phyloP scores from a whole-genome alignment of 2,113 vertebrate species.

The Eretmochelys imbricata region DNA sequence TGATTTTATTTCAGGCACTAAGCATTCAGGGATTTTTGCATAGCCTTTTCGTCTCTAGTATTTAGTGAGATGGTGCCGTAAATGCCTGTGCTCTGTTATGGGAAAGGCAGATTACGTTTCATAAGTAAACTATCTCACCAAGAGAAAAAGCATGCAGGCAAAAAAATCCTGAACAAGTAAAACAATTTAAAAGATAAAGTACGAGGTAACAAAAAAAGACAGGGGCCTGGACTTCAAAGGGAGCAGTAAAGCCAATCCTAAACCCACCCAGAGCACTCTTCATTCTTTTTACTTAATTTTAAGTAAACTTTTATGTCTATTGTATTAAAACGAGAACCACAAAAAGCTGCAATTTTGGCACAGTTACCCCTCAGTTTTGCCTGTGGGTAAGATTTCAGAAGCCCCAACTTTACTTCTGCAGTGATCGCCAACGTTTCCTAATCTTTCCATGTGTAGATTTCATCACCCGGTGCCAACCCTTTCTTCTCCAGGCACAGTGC shows the following conservation, averaged over 20 bases:
- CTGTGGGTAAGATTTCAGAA: background rate
- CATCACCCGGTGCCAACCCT: background rate
- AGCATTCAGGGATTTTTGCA: background rate
- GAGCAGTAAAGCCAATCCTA: background rate
- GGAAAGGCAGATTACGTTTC: no score
- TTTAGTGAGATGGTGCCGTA: no score
- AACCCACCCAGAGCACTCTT: background rate
- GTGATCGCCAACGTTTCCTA: background rate
- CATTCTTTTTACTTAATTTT: background rate
- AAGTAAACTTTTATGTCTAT: background rate
- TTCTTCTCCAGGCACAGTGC: background rate
- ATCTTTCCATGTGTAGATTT: background rate
- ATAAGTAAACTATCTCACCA: no score
- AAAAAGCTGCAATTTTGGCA: background rate
- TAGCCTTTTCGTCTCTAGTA: background rate
- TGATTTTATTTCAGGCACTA: background rate
- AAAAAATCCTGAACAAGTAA: no score
- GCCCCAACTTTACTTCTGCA: background rate
- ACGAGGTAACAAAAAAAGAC: no score
- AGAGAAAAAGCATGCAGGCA: no score
- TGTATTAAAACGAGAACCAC: background rate
- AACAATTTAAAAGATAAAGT: no score
- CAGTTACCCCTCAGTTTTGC: background rate
- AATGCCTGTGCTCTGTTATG: no score
- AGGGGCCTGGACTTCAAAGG: background rate